Evolutionary conservation across 2,888 invertebrate species (phyloP), one percentile per base, ranked within the genome.

Genomic region (Dynastes grantii): DNA sequence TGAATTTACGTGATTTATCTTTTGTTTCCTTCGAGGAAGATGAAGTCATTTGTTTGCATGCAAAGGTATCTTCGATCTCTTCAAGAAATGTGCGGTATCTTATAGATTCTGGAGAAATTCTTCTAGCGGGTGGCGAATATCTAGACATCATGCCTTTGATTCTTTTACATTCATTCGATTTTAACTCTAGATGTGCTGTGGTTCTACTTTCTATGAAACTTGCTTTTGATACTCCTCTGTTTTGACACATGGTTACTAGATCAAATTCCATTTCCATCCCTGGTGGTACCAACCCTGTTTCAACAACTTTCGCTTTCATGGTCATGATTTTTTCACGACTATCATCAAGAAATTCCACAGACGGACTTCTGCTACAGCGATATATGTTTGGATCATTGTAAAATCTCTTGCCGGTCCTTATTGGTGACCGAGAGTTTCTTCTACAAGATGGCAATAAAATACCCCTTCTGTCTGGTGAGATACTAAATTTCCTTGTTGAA

Each of bases 61-160:
- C 55, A 22, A 58, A 58, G 1, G 55, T 58, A 22, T 58, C 55
- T 58, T 58, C 55, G 22, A 58, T 58, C 22, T 58, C 55, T 58
- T 58, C 55, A 22, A 58, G 55, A 58, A 58, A 16, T 22, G 16
- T 58, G 8, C 22, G 55, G 22, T 58, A 58, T 9, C 22, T 58
- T 58, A 5, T 58, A 22, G 22, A 6, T 58, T 58, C 55, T 22
- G 55, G 55, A 3, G 55, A 58, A 22, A 16, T 58, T 16, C 16
- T 22, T 58, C 22, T 58, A 0, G 2, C 8, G 1, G 55, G 55
- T 2, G 55, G 55, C 1, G 55, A 58, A 58, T 58, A 58, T 22
- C 1, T 58, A 22, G 22, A 1, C 16, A 2, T 58, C 8, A 8
- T 58, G 4, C 22, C 22, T 16, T 58, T 58, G n/a, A 11, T 55